Evolutionary conservation across 2,888 invertebrate species (phyloP).

Genomic region (Brachypalpus laphriformis): DNA sequence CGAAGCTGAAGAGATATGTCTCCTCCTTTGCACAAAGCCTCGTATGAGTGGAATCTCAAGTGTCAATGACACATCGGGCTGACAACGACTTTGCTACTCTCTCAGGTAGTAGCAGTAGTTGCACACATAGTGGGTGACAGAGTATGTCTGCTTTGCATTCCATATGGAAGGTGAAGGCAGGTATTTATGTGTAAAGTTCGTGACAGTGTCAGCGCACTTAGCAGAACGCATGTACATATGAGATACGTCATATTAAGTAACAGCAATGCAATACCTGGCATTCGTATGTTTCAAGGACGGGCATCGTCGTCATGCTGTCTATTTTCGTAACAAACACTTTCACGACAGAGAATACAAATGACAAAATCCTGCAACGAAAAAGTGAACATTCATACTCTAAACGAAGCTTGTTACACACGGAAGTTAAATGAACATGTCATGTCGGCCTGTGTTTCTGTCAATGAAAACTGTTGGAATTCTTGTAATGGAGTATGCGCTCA

Average conservation of each 20-base stretch:
- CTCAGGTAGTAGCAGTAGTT: conserved; percentile 47
- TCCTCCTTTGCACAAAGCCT: conserved; percentile 43
- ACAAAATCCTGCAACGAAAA: conserved; percentile 17
- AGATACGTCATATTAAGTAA: conserved; percentile 45
- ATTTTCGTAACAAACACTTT: conserved; percentile 34
- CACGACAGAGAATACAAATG: conserved; percentile 14
- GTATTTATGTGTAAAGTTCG: conserved; percentile 62
- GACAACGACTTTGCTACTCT: conserved; percentile 50
- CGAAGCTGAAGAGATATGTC: conserved; percentile 56
- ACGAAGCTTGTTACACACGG: conserved; percentile 18
- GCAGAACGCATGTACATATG: conserved; percentile 9
- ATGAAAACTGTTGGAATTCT: too few relatives aligned
- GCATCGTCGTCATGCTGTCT: conserved; percentile 33
- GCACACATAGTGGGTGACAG: conserved; percentile 43
- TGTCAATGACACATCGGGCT: conserved; percentile 71
- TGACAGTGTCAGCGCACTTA: conserved; percentile 55
- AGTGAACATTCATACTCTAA: conserved; percentile 17
- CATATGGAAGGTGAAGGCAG: conserved; percentile 51
- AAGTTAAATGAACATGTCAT: conserved; percentile 25
- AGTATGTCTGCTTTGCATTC: conserved; percentile 61
- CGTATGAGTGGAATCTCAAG: conserved; percentile 61
- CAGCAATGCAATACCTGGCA: conserved; percentile 26
- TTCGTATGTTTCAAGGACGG: conserved; percentile 63
- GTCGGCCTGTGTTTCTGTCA: neutral
- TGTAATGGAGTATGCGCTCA: too few relatives aligned